These are phyloP conservation scores for Carassius gibelio DNA, from an alignment of 2,113 vertebrate species.

Conservation along the genomic window DNA sequence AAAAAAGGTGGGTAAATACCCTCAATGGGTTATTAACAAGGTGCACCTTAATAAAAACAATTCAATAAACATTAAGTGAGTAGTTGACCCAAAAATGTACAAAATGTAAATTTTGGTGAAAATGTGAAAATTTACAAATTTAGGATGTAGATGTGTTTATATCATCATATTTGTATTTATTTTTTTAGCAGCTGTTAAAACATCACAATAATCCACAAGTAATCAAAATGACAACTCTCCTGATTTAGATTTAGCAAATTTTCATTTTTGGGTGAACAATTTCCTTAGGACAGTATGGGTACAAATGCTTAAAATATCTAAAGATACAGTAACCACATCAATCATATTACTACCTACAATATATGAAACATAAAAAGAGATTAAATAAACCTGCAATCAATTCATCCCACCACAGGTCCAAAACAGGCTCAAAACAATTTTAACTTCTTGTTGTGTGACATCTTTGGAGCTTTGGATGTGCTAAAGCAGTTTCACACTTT, in stretches of 20 bases:
- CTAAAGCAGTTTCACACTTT: constrained; percentile 5
- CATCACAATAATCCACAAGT: neutral
- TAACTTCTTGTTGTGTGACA: neutral
- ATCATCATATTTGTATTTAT: neutral
- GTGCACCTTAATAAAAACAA: neutral
- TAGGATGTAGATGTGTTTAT: neutral
- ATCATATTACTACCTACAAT: neutral
- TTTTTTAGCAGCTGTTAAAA: too few relatives aligned
- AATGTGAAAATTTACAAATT: neutral
- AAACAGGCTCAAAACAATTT: constrained; percentile 6
- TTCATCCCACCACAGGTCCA: neutral
- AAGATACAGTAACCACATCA: neutral
- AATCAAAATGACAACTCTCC: neutral
- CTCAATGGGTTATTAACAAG: neutral
- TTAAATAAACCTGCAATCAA: neutral
- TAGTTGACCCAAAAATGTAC: neutral
- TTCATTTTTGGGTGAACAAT: neutral
- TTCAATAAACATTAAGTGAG: neutral
- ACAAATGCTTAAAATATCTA: neutral
- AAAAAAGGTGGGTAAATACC: neutral
- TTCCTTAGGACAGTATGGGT: neutral
- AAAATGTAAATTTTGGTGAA: too few relatives aligned
- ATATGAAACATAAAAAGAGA: neutral
- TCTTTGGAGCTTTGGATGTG: constrained; percentile 1
- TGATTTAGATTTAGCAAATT: neutral